Conservation (phyloP, 2,888 invertebrate genomes). For the Drosophila multiciliata region DNA sequence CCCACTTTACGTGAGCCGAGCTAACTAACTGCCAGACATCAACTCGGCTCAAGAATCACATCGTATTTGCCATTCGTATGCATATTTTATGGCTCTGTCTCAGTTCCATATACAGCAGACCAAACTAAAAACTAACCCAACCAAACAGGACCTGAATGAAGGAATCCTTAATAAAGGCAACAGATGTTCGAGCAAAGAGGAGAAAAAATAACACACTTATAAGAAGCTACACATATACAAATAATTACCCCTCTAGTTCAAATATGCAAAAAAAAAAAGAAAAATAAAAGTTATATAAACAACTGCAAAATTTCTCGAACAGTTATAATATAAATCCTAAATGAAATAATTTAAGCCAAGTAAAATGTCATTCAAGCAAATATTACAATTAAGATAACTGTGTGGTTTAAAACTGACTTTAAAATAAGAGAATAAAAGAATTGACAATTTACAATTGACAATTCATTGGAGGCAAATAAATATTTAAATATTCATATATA, state of each 20-base stretch:
- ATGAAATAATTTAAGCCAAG: neutral
- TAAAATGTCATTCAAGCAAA: neutral
- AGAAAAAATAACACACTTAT: neutral
- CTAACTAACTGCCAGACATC: conserved; percentile 38
- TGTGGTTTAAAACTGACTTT: neutral
- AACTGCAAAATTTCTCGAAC: neutral
- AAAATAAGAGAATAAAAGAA: neutral
- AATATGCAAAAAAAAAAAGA: too few relatives aligned
- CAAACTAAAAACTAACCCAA: neutral
- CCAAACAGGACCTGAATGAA: neutral
- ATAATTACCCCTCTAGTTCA: neutral
- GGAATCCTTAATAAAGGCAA: neutral
- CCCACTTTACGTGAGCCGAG: conserved; percentile 5
- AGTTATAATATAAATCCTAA: neutral
- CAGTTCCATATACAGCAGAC: conserved; percentile 21
- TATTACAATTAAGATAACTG: neutral
- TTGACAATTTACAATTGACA: neutral
- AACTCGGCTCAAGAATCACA: conserved; percentile 36
- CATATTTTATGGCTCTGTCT: conserved; percentile 48
- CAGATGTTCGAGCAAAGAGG: neutral
- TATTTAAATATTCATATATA: neutral
- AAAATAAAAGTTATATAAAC: too few relatives aligned
- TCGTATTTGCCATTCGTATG: conserved; percentile 45
- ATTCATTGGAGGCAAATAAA: neutral
- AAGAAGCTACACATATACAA: neutral